Conservation (phyloP, 2,113 vertebrate species). For the Sialia sialis region DNA sequence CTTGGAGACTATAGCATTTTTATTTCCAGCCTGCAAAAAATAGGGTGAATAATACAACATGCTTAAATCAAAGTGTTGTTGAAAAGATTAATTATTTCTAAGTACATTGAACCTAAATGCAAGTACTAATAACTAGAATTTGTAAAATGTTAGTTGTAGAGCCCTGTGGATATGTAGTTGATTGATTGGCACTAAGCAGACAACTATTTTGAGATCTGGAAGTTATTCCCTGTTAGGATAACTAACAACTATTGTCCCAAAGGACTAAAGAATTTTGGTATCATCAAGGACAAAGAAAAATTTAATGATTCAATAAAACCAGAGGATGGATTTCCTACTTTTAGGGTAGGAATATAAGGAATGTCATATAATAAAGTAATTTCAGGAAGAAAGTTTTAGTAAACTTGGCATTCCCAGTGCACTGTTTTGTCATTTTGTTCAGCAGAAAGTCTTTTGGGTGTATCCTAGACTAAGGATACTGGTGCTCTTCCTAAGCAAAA, state of each 20-base stretch:
- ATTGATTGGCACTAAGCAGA: slow-evolving; percentile 10
- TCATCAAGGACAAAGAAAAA: neutral
- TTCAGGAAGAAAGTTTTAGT: slow-evolving; percentile 17
- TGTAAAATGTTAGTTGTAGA: slow-evolving; percentile 30
- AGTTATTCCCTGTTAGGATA: neutral
- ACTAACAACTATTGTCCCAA: neutral
- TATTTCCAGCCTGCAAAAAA: slow-evolving; percentile 20
- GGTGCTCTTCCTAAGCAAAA: neutral
- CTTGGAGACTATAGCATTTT: neutral
- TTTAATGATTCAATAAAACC: neutral
- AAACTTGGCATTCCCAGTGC: neutral
- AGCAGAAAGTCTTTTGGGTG: neutral
- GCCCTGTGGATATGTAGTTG: neutral
- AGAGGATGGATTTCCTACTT: neutral
- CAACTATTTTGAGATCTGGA: neutral
- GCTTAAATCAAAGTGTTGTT: slow-evolving; percentile 36
- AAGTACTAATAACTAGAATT: slow-evolving; percentile 35
- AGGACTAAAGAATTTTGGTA: neutral
- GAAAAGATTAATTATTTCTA: slow-evolving; percentile 45
- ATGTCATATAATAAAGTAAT: slow-evolving; percentile 32
- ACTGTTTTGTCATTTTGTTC: neutral
- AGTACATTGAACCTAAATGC: slow-evolving; percentile 25
- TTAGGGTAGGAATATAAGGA: neutral
- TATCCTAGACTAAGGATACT: neutral
- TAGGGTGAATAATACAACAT: slow-evolving; percentile 17